Base-by-base conservation (phyloP, 2,797 vertebrate species). In the Ataeniobius toweri region DNA sequence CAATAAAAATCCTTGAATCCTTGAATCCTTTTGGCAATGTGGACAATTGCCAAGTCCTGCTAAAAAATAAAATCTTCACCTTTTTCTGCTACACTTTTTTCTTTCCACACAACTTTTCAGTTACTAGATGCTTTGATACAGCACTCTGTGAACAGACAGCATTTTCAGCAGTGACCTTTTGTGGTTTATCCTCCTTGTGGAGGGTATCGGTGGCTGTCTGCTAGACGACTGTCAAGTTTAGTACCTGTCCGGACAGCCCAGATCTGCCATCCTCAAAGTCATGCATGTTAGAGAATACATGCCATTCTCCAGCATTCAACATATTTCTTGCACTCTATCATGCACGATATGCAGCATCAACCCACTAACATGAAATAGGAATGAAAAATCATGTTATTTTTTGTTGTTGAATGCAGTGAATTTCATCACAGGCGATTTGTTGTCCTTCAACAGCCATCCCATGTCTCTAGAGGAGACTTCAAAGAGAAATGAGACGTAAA, bases 381-480 rank as follows among this genome's bases (percentile, higher is more conserved):
- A 93, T 85, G 85, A 73, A 79, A 76, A 81, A 59, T 59, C 56
- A 71, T 82, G 89, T 84, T 86, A 86, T 90, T 91, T 81, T 80
- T 67, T 89, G 88, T 90, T 81, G 80, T 24, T 84, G 85, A 86
- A 75, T 69, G 75, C 70, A 76, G 80, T 78, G 82, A 75, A 83
- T 91, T 90, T 84, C 85, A 86, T 92, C 86, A 86, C 83, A 80
- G 76, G 76, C 86, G 56, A 28, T 85, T 24, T 74, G 39, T 20
- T 12, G 70, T 86, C 83, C 85, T 86, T 90, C 85, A 82, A 87
- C 84, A 87, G 71, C 80, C 80, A 71, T 18, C 82, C 67, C 58
- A 13, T 88, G 81, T 84, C 85, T 81, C 53, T 81, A 88, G 91
- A 94, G 90, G 91, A 92, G 88, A 94, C 86, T 89, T 87, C 87